Conservation (phyloP, 1,140 invertebrate genomes). For the Zaprionus capensis region DNA sequence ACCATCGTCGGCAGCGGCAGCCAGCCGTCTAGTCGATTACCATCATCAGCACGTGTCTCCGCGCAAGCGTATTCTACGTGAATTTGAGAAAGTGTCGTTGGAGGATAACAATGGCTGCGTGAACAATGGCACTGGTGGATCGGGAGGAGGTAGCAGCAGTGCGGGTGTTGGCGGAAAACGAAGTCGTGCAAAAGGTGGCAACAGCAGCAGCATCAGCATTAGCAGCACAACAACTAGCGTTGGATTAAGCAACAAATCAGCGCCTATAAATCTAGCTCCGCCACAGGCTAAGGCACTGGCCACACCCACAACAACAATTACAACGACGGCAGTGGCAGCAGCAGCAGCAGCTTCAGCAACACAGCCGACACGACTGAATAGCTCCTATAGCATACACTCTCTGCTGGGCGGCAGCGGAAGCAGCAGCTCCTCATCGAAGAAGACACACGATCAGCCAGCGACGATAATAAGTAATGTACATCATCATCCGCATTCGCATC, state of each 20-base stretch:
- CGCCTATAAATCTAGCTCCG: slow-evolving; percentile 62
- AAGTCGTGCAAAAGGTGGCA: slow-evolving; percentile 84
- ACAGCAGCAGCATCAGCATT: slow-evolving; percentile 11
- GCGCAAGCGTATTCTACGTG: slow-evolving; percentile 89
- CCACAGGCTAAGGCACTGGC: slow-evolving; percentile 52
- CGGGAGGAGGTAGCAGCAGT: slow-evolving; percentile 74
- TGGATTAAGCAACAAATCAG: slow-evolving; percentile 45
- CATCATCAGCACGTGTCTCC: slow-evolving; percentile 88
- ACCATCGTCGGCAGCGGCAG: slow-evolving; percentile 64
- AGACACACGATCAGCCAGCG: slow-evolving; percentile 58
- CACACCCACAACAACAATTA: slow-evolving; percentile 46
- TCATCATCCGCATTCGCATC: slow-evolving; percentile 53
- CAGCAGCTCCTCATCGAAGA: slow-evolving; percentile 51
- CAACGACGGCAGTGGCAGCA: slow-evolving; percentile 26
- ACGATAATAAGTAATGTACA: slow-evolving; percentile 73
- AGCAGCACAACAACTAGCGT: slow-evolving; percentile 35
- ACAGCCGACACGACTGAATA: slow-evolving; percentile 82
- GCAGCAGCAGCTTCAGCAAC: slow-evolving; percentile 47
- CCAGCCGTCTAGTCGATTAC: slow-evolving; percentile 82
- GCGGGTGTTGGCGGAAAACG: slow-evolving; percentile 84
- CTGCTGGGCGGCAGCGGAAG: slow-evolving; percentile 87
- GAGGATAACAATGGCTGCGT: slow-evolving; percentile 85
- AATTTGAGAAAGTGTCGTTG: slow-evolving; percentile 89
- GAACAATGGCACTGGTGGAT: slow-evolving; percentile 56
- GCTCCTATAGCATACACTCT: slow-evolving; percentile 92